Base-by-base conservation (phyloP, 2,797 vertebrate genomes). In the Adrianichthys oophorus region DNA sequence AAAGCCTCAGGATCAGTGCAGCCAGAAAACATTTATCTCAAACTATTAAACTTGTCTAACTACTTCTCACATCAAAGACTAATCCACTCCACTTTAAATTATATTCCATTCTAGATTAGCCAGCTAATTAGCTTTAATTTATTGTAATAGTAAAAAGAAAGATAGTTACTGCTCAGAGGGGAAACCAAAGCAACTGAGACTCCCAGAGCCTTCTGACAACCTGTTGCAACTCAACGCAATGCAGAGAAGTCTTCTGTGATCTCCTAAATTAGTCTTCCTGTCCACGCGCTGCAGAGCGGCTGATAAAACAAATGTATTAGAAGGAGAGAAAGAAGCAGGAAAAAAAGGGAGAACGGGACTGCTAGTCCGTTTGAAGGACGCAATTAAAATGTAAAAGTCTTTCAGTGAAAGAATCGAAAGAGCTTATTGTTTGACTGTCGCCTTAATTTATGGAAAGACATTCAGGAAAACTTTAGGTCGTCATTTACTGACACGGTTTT, bases 161-260 rank as follows among this genome's bases (percentile, higher is more conserved):
- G 68, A 66, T 60, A 83, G 74, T 71, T 67, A 53, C 32, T 65
- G 74, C 56, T 63, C 55, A 59, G 56, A 70, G 59, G 21, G 7
- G 63, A 44, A 65, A 57, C 32, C 13, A 37, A 37, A 51, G 21
- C 42, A 51, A 59, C 48, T 5, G 59, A 68, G 32, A 49, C 70
- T 79, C 76, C 74, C 63, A 72, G 63, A 82, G 74, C 75, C 60
- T 79, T 62, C 69, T 73, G 82, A 87, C 83, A 88, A 87, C 84
- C 80, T 86, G 87, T 87, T 87, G 86, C 75, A 89, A 90, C 73
- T 16, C 7, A 85, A 72, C 82, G 88, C 82, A 89, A 87, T 73
- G 78, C 76, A 62, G 73, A 78, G 68, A 77, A 59, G 68, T 68
- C 78, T 81, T 74, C 85, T 85, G 82, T 87, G 86, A 87, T 85